Evolutionary conservation across 2,888 invertebrate genomes (phyloP).

Genomic region (Noctuana brunneofusca): DNA sequence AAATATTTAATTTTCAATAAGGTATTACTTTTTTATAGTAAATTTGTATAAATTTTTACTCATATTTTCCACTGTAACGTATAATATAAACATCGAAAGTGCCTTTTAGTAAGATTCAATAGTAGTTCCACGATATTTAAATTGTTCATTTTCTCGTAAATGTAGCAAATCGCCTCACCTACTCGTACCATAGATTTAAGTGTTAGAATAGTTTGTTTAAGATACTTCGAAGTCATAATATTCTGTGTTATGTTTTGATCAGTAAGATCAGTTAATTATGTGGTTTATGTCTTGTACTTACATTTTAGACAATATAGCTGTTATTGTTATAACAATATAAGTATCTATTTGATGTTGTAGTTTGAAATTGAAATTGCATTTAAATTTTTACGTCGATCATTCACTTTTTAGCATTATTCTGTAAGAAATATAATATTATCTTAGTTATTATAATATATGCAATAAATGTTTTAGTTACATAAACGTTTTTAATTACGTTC

Average conservation of each 20-base stretch:
- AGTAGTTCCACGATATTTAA: background rate
- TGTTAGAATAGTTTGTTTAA: too few species aligned
- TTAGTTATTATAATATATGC: conserved; percentile 10
- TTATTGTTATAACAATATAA: background rate
- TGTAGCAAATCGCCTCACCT: too few species aligned
- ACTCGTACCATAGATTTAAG: too few species aligned
- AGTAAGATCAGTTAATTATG: background rate
- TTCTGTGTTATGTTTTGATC: background rate
- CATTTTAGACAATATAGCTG: background rate
- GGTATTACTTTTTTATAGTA: background rate
- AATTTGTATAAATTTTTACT: background rate
- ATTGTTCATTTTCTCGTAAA: too few species aligned
- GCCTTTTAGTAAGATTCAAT: conserved; percentile 12
- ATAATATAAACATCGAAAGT: conserved; percentile 1
- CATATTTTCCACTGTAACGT: background rate
- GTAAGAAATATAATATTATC: conserved; percentile 13
- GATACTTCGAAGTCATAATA: too few species aligned
- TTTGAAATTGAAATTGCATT: conserved; percentile 24
- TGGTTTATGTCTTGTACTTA: conserved; percentile 4
- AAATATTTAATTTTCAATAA: background rate
- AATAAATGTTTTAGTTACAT: conserved; percentile 32
- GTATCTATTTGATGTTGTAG: conserved; percentile 22
- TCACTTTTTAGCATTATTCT: conserved; percentile 12
- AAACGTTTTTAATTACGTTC: background rate
- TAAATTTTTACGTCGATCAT: conserved; percentile 20